Evolutionary conservation across 2,888 invertebrate genomes (phyloP), one percentile per base, ranked within the genome.

Genomic region (Drosophila parthenogenetica): DNA sequence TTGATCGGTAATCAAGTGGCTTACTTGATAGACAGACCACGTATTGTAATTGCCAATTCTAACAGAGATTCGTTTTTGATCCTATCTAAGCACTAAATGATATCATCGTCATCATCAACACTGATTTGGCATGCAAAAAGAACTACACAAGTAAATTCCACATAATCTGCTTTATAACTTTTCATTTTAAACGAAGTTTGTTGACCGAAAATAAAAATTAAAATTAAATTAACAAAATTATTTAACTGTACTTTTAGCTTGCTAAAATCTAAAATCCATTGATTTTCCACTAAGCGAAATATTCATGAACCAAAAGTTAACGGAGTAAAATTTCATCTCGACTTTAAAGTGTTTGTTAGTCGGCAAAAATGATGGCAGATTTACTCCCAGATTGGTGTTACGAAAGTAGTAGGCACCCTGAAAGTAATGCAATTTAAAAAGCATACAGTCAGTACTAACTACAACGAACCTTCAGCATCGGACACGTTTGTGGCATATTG

Each of bases 21-120:
- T 62, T 54, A 79, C 57, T 77, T 77, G 79, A 66, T 62, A 77
- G 79, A 75, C 77, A 77, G 63, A 58, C 61, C 79, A 77, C 77
- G 77, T 77, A 72, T 40, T 19, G 61, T 60, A 78, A 78, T 75
- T 73, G 53, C 48, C 54, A 62, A 73, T 75, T 75, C 74, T 77
- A 77, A 78, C 60, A 55, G 59, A 69, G 62, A 69, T 73, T 77
- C 49, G 8, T 59, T 19, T 57, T 37, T 51, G 50, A 60, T 54
- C 58, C 43, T 72, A 60, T 61, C 37, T 39, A 5, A 10, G n/a
- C 39, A 22, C 43, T 11, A 11, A 17, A 17, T 58, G 48, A 58
- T 58, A 48, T 48, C 42, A 58, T 58, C 37, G 22, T 62, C 22
- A 4, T 22, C 22, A 22, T 22, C 22, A 22, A 5, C 48, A 57